Conservation (phyloP, 2,797 vertebrate genomes). For the Onychomys torridus region DNA sequence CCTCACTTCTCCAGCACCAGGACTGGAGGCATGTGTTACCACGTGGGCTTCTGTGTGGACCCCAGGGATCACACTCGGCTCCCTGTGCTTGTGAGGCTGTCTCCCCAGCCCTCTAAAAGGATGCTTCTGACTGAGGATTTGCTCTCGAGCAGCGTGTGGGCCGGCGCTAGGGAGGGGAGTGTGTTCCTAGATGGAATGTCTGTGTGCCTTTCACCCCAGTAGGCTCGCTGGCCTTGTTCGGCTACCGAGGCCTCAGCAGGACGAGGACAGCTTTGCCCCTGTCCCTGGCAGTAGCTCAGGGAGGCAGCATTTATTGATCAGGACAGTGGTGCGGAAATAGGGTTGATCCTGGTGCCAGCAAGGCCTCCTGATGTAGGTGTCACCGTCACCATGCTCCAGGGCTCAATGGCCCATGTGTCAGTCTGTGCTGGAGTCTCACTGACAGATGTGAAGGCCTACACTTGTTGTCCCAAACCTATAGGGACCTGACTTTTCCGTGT, state of each 20-base stretch:
- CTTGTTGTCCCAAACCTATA: neutral
- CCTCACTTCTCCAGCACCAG: rapidly evolving
- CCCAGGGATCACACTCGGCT: neutral
- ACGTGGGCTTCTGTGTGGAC: neutral
- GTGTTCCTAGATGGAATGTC: neutral
- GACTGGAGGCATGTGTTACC: neutral
- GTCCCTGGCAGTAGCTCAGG: neutral
- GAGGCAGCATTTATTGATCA: too few relatives aligned
- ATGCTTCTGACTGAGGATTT: neutral
- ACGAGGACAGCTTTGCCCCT: neutral
- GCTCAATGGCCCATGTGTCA: too few relatives aligned
- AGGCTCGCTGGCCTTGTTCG: neutral
- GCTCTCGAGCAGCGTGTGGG: neutral
- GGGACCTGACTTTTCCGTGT: neutral
- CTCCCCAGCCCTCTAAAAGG: neutral
- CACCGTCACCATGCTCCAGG: rapidly evolving
- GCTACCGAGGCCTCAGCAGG: neutral
- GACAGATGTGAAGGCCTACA: neutral
- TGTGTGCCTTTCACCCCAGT: neutral
- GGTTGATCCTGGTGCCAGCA: neutral
- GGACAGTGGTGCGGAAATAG: neutral
- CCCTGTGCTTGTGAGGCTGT: too few relatives aligned
- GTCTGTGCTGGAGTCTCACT: neutral
- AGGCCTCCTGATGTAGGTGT: neutral
- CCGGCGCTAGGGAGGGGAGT: neutral